phyloP scores from a whole-genome alignment of 2,888 invertebrate species.

The Drosophila limbata region DNA sequence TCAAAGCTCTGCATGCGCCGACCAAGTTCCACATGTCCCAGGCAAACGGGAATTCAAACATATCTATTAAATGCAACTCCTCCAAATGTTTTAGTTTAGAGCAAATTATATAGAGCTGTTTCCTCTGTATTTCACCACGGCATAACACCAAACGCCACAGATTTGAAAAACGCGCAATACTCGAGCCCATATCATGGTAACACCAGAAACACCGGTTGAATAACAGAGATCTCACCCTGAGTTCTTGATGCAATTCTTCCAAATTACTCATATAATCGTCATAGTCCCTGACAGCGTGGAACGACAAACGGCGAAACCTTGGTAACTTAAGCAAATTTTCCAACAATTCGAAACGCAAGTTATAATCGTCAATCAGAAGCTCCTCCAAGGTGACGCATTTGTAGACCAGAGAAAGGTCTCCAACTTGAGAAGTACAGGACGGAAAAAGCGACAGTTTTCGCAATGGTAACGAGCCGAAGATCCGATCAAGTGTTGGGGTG shows the following conservation, averaged over 20 bases:
- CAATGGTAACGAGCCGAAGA: constrained; percentile 3
- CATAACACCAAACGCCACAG: constrained; percentile 4
- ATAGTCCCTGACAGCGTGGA: not conserved
- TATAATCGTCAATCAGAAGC: not conserved
- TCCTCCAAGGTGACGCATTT: constrained; percentile 5
- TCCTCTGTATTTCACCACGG: not conserved
- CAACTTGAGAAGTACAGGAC: not conserved
- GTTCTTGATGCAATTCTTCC: not conserved
- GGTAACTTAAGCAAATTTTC: not conserved
- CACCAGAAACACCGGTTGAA: not conserved
- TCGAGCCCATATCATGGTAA: not conserved
- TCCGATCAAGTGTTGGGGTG: not conserved
- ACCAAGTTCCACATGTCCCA: constrained; percentile 2
- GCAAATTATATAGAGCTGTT: not conserved
- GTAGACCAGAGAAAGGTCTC: constrained; percentile 1
- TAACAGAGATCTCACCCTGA: not conserved
- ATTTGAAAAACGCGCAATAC: constrained; percentile 4
- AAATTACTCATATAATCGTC: not conserved
- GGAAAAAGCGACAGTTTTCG: constrained; percentile 6
- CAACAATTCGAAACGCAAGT: not conserved
- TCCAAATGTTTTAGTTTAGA: constrained; percentile 1
- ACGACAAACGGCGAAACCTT: constrained; percentile 1
- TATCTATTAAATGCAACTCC: constrained; percentile 5
- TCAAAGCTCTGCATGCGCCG: not conserved
- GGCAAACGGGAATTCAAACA: not conserved